Conservation (phyloP, 2,113 vertebrate species). For the Oophaga pumilio region DNA sequence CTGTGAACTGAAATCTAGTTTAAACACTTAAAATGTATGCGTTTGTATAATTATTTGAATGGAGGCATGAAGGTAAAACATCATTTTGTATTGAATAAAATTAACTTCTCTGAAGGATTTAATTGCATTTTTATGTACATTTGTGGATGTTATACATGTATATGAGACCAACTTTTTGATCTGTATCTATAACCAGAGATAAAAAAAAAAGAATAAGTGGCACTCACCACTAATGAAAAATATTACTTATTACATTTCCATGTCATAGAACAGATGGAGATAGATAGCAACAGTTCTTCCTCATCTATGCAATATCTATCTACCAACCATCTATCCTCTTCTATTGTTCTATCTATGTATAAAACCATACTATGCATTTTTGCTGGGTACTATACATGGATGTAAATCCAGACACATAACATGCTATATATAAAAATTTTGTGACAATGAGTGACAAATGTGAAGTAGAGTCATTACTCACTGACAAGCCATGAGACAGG, state of each 20-base stretch:
- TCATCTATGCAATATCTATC: not conserved
- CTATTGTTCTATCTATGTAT: not conserved
- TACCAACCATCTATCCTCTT: too few species aligned
- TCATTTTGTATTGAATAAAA: constrained; percentile 98
- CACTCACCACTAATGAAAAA: too few species aligned
- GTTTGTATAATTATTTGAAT: constrained; percentile 99
- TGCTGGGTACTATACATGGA: not conserved
- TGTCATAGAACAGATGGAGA: too few species aligned
- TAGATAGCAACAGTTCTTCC: too few species aligned
- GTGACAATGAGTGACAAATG: too few species aligned
- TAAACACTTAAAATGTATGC: constrained; percentile 97
- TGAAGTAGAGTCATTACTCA: too few species aligned
- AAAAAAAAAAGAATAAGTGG: too few species aligned
- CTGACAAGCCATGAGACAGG: too few species aligned
- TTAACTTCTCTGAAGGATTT: constrained; percentile 18
- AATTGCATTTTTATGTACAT: not conserved
- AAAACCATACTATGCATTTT: not conserved
- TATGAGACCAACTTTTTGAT: not conserved
- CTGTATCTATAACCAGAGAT: too few species aligned
- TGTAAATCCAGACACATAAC: not conserved
- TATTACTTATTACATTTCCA: too few species aligned
- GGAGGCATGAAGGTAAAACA: constrained; percentile 99
- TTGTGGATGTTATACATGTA: not conserved
- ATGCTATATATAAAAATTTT: too few species aligned
- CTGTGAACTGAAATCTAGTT: constrained; percentile 99